A percentile compares a stretch with the other conserved stretches of the same genome.
Conservation (phyloP, 1,140 invertebrate genomes). For the Tigriopus japonicus region DNA sequence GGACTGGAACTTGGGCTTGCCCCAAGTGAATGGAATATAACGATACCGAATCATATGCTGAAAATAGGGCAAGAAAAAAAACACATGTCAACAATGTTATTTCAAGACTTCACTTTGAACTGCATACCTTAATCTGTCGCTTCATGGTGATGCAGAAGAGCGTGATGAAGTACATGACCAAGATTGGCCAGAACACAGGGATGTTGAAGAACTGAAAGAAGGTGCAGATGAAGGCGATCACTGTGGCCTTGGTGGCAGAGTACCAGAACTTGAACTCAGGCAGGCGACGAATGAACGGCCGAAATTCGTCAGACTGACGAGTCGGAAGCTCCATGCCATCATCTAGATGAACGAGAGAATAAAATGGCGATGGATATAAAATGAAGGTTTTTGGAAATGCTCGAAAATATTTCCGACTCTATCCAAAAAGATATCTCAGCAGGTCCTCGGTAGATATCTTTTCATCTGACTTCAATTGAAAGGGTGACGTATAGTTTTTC, state of each 20-base stretch:
- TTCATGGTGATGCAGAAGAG: conserved; percentile 98
- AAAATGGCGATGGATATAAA: conserved; percentile 14
- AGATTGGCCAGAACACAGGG: conserved; percentile 99
- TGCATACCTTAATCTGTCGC: conserved; percentile 82
- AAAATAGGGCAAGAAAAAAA: not conserved
- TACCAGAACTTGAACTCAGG: conserved; percentile 99
- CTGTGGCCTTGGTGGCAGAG: conserved; percentile 83
- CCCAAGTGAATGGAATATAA: conserved; percentile 94
- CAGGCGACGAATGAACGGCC: conserved; percentile 89
- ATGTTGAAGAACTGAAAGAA: conserved; percentile 95
- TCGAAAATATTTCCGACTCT: not conserved
- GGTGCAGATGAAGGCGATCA: conserved; percentile 76
- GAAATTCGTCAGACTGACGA: conserved; percentile 85
- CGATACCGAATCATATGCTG: conserved; percentile 99
- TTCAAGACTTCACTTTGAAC: not conserved
- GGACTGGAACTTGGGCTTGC: conserved; percentile 67
- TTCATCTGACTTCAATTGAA: conserved; percentile 13
- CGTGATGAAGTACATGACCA: conserved; percentile 98
- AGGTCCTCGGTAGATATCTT: too few species aligned
- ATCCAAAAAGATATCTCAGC: not conserved
- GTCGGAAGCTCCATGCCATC: conserved; percentile 84
- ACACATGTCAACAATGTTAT: not conserved
- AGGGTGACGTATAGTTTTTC: not conserved
- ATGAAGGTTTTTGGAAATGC: not conserved
- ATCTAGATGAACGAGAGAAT: conserved; percentile 26